These are phyloP conservation scores for Numenius arquata DNA, from an alignment of 2,113 vertebrate genomes.

Conservation along the genomic window DNA sequence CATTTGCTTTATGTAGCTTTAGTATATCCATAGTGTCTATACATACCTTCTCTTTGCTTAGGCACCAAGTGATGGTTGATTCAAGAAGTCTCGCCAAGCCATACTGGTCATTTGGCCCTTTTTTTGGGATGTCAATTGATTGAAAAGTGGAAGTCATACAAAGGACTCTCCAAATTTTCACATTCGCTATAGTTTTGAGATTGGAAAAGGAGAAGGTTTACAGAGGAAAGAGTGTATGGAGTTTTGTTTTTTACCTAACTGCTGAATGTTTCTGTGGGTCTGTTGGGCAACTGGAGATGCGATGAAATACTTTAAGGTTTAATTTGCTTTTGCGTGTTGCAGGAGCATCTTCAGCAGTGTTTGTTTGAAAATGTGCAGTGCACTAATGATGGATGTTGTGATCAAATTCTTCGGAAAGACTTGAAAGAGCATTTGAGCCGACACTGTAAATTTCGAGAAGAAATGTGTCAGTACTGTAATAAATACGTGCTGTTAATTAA, in stretches of 20 bases:
- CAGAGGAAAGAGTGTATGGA: not conserved
- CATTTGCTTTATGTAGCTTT: not conserved
- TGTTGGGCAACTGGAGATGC: not conserved
- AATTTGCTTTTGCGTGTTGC: not conserved
- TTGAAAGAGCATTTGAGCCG: conserved; percentile 73
- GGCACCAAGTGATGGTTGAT: not conserved
- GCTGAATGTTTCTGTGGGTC: not conserved
- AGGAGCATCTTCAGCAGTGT: conserved; percentile 86
- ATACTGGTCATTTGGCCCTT: not conserved
- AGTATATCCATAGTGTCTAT: not conserved
- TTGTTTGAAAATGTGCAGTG: conserved; percentile 74
- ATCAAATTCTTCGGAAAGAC: conserved; percentile 74
- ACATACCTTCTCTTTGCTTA: not conserved
- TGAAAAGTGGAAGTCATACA: not conserved
- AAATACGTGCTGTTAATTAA: conserved; percentile 61
- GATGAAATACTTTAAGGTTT: not conserved
- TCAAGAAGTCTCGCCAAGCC: not conserved
- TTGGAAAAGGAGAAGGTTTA: not conserved
- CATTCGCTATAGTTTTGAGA: not conserved
- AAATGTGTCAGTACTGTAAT: conserved; percentile 79
- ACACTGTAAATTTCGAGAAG: conserved; percentile 75
- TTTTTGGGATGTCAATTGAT: not conserved
- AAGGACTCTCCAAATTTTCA: not conserved
- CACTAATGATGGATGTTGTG: conserved; percentile 74
- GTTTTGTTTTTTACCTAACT: not conserved